Percentiles rank a stretch among this genome's conserved stretches.
These are phyloP conservation scores for Bursaphelenchus mucronatus DNA, from an alignment of 1,140 invertebrate species.

Conservation along the genomic window DNA sequence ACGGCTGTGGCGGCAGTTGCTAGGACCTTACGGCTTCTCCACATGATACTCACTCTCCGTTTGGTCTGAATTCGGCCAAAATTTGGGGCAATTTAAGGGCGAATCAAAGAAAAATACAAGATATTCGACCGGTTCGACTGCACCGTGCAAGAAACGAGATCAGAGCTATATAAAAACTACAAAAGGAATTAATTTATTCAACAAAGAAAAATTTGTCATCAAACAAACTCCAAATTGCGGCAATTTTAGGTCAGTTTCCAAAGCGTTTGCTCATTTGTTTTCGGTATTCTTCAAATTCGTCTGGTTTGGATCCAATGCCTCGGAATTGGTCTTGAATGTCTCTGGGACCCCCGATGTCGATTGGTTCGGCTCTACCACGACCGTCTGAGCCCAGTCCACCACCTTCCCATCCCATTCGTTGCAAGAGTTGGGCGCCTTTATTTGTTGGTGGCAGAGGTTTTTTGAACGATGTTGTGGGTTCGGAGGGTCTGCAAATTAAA, in stretches of 20 bases:
- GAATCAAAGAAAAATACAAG: slow-evolving; percentile 5
- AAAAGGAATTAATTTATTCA: neutral
- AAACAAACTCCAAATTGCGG: neutral
- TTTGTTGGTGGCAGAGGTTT: slow-evolving; percentile 37
- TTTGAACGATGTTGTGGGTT: slow-evolving; percentile 30
- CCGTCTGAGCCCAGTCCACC: slow-evolving; percentile 40
- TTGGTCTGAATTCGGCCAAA: too few species aligned
- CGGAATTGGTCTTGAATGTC: slow-evolving; percentile 30
- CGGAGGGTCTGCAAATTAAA: slow-evolving; percentile 4
- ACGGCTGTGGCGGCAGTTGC: too few species aligned
- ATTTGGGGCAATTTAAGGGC: too few species aligned
- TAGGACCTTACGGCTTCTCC: too few species aligned
- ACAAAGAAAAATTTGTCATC: neutral
- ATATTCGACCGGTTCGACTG: neutral
- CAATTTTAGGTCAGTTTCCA: neutral
- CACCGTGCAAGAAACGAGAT: too few species aligned
- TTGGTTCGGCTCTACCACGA: slow-evolving; percentile 39
- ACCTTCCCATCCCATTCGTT: slow-evolving; percentile 48
- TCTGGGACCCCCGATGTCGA: slow-evolving; percentile 28
- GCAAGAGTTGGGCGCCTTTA: slow-evolving; percentile 41
- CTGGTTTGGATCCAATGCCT: slow-evolving; percentile 36
- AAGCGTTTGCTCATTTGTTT: slow-evolving; percentile 32
- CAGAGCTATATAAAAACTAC: neutral
- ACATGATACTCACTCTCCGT: too few species aligned
- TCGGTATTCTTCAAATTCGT: slow-evolving; percentile 38